Evolutionary conservation across 1,140 invertebrate species (phyloP).

Genomic region (Ceratina australensis): DNA sequence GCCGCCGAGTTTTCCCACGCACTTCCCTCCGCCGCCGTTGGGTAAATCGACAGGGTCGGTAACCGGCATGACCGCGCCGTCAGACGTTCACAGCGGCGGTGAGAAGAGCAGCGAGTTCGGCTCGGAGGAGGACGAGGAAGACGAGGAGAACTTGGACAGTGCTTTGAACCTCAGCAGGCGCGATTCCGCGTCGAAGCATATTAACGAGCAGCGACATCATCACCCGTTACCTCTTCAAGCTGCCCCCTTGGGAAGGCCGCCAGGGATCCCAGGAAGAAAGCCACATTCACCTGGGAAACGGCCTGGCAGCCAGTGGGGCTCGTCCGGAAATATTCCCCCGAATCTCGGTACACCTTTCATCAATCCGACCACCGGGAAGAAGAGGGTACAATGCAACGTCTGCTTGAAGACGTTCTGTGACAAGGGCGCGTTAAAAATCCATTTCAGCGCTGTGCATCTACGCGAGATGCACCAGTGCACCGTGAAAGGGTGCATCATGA

Average conservation of each 20-base stretch:
- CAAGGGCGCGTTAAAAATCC: conserved; percentile 99
- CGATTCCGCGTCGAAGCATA: conserved; percentile 68
- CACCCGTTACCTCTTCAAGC: conserved; percentile 69
- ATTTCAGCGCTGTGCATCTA: conserved; percentile 99
- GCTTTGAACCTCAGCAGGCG: conserved; percentile 85
- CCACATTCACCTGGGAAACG: conserved; percentile 93
- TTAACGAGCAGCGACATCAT: conserved; percentile 77
- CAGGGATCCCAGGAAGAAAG: conserved; percentile 84
- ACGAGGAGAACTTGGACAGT: conserved; percentile 83
- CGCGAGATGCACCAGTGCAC: conserved; percentile 99
- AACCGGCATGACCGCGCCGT: conserved; percentile 54
- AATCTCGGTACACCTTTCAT: conserved; percentile 94
- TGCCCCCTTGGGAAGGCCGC: conserved; percentile 73
- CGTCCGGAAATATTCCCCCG: conserved; percentile 86
- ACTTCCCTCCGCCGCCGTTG: conserved; percentile 72
- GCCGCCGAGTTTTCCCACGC: conserved; percentile 72
- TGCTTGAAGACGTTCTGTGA: conserved; percentile 99
- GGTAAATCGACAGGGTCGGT: conserved; percentile 68
- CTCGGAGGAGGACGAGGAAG: conserved; percentile 84
- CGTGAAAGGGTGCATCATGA: conserved; percentile 99
- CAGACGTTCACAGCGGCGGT: conserved; percentile 68
- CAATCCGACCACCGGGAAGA: conserved; percentile 95
- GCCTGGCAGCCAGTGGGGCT: conserved; percentile 86
- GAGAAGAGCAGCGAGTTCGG: conserved; percentile 80
- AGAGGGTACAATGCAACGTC: conserved; percentile 98